Evolutionary conservation across 2,888 invertebrate genomes (phyloP).

Genomic region (Ennomos fuscantarius): DNA sequence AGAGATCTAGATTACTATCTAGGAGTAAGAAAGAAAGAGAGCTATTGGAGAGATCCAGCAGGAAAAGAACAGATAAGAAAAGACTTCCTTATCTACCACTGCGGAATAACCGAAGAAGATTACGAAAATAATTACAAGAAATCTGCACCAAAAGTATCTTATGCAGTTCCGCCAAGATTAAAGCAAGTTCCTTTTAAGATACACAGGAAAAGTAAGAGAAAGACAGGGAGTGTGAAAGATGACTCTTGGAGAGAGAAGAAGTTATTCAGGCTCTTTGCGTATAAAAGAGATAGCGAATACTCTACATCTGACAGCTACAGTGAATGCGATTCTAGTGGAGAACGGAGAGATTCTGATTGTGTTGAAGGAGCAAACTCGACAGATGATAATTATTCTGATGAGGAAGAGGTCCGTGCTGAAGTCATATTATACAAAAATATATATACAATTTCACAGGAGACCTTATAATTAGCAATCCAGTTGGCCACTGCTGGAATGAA

Average conservation of each 20-base stretch:
- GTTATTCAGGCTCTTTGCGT: constrained; percentile 71
- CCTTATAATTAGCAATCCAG: too few relatives aligned
- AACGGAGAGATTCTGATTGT: constrained; percentile 29
- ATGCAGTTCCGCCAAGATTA: constrained; percentile 58
- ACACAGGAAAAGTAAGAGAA: constrained; percentile 59
- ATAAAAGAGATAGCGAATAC: constrained; percentile 68
- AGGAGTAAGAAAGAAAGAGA: constrained; percentile 72
- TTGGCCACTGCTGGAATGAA: too few relatives aligned
- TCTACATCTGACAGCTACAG: constrained; percentile 79
- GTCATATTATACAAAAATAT: background rate
- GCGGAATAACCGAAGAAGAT: constrained; percentile 73
- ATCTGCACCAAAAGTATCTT: constrained; percentile 50
- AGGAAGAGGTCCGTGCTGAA: constrained; percentile 16
- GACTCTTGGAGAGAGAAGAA: constrained; percentile 75
- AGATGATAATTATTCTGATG: constrained; percentile 9
- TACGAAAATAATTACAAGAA: constrained; percentile 67
- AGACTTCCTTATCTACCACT: constrained; percentile 76
- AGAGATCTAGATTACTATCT: constrained; percentile 76
- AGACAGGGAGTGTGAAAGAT: constrained; percentile 56
- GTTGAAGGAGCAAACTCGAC: constrained; percentile 20
- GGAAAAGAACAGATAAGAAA: constrained; percentile 73
- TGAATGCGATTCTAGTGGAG: constrained; percentile 71
- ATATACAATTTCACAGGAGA: too few relatives aligned
- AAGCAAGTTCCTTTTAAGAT: constrained; percentile 81
- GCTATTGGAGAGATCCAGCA: constrained; percentile 72